Percentiles rank a stretch among this genome's conserved stretches.
phyloP scores from a whole-genome alignment of 2,888 invertebrate species.

The Tinea pellionella region DNA sequence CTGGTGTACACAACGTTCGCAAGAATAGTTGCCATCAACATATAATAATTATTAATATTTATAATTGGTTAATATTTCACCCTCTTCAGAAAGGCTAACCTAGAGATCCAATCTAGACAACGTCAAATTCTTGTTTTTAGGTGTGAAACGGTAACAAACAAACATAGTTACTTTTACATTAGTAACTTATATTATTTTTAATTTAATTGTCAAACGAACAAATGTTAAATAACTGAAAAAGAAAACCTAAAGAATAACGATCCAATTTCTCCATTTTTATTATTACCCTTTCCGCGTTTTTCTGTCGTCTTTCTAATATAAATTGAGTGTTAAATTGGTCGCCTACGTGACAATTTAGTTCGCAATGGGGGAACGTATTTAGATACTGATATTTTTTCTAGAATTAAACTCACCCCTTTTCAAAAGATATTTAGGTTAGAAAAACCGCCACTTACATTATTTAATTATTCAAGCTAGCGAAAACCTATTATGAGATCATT shows the following conservation, averaged over 20 bases:
- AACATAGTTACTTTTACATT: too few species aligned
- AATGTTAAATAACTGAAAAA: neutral
- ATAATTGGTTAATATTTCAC: too few species aligned
- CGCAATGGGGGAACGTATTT: constrained; percentile 18
- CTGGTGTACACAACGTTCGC: too few species aligned
- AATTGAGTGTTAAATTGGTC: constrained; percentile 58
- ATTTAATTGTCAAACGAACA: neutral
- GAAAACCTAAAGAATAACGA: neutral
- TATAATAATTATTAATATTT: too few species aligned
- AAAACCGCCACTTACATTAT: neutral
- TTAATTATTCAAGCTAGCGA: too few species aligned
- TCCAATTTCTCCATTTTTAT: neutral
- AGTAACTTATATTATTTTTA: too few species aligned
- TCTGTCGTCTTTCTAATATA: constrained; percentile 33
- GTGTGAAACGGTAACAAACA: too few species aligned
- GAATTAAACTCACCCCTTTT: neutral
- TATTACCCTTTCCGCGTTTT: constrained; percentile 24
- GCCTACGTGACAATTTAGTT: constrained; percentile 46
- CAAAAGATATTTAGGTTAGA: neutral
- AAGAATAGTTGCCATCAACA: too few species aligned
- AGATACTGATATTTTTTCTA: neutral
- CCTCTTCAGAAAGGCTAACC: too few species aligned
- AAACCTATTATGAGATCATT: too few species aligned
- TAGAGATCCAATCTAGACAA: too few species aligned
- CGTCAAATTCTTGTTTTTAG: too few species aligned